Conservation (phyloP, 2,113 vertebrate genomes). For the Saiga tatarica region DNA sequence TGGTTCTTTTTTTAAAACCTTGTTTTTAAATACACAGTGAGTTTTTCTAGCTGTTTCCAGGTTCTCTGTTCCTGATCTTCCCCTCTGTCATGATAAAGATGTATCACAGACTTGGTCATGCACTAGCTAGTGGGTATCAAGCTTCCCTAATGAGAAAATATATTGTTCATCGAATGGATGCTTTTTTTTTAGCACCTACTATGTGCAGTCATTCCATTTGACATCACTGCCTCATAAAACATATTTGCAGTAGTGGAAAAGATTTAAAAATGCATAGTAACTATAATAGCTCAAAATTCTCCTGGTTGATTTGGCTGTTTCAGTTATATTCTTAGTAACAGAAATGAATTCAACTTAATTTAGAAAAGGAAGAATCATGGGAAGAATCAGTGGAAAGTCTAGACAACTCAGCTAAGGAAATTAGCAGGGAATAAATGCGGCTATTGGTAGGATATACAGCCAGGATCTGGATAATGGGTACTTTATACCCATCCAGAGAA, state of each 20-base stretch:
- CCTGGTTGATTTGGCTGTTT: neutral
- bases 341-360: neutral
- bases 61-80: conserved; percentile 2
- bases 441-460: neutral
- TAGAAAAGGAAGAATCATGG: neutral
- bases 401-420: neutral
- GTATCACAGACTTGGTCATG: neutral
- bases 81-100: neutral
- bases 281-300: neutral
- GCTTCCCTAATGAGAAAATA: neutral
- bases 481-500: neutral
- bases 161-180: neutral
- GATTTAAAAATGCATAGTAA: neutral
- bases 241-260: neutral
- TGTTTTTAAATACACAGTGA: neutral
- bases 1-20: conserved; percentile 41
- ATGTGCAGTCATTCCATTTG: neutral
- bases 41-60: neutral
- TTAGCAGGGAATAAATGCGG: neutral
- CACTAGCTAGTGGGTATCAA: neutral
- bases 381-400: neutral
- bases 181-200: neutral
- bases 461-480: too few species aligned
- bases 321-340: neutral
- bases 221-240: neutral